A percentile compares a stretch with the other conserved stretches of the same genome.
phyloP scores from a whole-genome alignment of 2,888 invertebrate species.

The Emesis furor region DNA sequence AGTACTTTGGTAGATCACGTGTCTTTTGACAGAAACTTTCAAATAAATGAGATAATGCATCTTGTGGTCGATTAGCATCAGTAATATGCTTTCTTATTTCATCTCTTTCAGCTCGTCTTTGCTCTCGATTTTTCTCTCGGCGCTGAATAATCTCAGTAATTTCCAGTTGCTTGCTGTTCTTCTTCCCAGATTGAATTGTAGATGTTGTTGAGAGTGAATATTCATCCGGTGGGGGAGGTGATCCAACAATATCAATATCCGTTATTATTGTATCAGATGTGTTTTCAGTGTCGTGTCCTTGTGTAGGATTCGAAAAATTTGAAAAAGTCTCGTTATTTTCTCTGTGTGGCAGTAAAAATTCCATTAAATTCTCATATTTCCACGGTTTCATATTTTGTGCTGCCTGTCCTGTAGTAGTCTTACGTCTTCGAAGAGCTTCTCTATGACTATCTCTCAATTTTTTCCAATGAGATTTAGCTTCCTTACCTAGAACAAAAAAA shows the following conservation, averaged over 20 bases:
- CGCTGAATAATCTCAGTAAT: neutral
- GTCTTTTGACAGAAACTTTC: conserved; percentile 77
- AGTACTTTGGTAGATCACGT: conserved; percentile 74
- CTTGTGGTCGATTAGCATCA: conserved; percentile 38
- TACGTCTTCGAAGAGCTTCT: conserved; percentile 70
- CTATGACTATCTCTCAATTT: conserved; percentile 72
- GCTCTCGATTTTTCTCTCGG: conserved; percentile 11
- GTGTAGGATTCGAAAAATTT: conserved; percentile 22
- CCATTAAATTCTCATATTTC: conserved; percentile 69
- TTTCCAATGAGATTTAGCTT: conserved; percentile 73
- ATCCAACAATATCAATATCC: neutral
- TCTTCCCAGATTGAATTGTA: conserved; percentile 7
- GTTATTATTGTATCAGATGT: conserved; percentile 33
- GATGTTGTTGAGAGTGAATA: neutral
- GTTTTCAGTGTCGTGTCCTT: too few relatives aligned
- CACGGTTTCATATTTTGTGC: conserved; percentile 53
- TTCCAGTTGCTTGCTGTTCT: conserved; percentile 5
- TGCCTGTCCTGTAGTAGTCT: conserved; percentile 55
- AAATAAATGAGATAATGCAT: conserved; percentile 75
- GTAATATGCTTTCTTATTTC: neutral
- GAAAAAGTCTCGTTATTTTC: conserved; percentile 50
- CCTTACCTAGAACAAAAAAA: conserved; percentile 49
- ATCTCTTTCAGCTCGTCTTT: neutral
- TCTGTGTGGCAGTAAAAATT: conserved; percentile 58
- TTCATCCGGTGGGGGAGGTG: neutral